These are phyloP conservation scores for Urocolius indicus DNA, from an alignment of 2,113 vertebrate genomes.

Conservation along the genomic window DNA sequence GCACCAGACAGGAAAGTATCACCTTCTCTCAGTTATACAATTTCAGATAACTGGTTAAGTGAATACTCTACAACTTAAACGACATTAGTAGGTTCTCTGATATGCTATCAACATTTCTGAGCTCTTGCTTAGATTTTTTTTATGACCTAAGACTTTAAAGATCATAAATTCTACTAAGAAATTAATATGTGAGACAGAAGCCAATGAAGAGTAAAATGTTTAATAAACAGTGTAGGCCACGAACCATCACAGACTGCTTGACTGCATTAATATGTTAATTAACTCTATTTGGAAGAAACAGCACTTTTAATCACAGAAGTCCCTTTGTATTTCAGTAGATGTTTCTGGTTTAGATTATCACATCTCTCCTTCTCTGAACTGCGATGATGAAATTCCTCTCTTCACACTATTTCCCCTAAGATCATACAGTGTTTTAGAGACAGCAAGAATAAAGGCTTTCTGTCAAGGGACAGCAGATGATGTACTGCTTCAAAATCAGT, in stretches of 20 bases:
- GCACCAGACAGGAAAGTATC: not conserved
- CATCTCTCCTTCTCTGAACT: not conserved
- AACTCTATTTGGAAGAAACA: not conserved
- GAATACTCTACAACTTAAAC: not conserved
- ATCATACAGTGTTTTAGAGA: not conserved
- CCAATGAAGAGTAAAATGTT: not conserved
- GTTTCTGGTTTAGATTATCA: not conserved
- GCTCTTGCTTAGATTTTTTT: not conserved
- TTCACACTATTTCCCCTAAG: not conserved
- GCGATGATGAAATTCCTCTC: not conserved
- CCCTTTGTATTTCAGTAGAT: not conserved
- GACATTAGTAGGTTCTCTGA: not conserved
- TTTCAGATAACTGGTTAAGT: not conserved
- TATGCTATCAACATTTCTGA: not conserved
- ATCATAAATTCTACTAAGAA: not conserved
- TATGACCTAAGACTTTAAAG: not conserved
- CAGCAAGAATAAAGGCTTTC: not conserved
- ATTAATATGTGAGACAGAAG: not conserved
- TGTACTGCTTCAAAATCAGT: not conserved
- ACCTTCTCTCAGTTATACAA: not conserved
- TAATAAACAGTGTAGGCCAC: not conserved
- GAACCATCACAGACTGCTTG: not conserved
- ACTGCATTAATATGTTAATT: not conserved
- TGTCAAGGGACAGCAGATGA: not conserved
- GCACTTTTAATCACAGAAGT: not conserved